Conservation (phyloP, 2,113 vertebrate genomes). For the Melanerpes aurifrons region DNA sequence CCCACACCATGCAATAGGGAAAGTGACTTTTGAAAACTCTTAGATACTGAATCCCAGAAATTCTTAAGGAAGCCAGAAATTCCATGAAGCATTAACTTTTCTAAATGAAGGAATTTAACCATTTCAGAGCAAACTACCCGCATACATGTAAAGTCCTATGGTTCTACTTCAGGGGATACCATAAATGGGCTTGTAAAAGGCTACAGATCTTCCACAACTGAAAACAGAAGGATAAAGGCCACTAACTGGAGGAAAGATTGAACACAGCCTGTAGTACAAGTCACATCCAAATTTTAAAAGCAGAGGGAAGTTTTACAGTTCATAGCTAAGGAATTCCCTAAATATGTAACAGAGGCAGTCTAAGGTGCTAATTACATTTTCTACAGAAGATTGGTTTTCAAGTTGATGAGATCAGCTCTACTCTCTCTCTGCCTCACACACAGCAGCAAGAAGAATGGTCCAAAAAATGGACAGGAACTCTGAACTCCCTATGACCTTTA, state of each 20-base stretch:
- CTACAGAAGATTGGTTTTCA: background rate
- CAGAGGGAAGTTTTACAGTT: background rate
- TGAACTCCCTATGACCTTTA: background rate
- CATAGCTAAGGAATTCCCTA: background rate
- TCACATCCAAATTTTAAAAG: background rate
- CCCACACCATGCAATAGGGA: too few species aligned
- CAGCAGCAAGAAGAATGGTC: background rate
- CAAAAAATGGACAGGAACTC: background rate
- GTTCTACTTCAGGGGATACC: background rate
- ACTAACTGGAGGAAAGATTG: background rate
- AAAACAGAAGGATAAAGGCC: background rate
- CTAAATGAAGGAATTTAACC: background rate
- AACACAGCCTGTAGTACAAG: background rate
- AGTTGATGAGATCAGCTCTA: background rate
- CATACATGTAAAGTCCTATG: background rate
- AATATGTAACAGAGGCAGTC: background rate
- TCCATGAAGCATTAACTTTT: background rate
- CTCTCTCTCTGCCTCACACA: background rate
- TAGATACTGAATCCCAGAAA: background rate
- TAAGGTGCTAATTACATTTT: background rate
- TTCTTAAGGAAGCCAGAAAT: background rate
- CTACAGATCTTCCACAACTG: background rate
- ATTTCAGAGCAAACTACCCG: background rate
- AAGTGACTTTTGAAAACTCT: too few species aligned
- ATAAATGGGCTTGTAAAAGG: background rate